Evolutionary conservation across 2,113 vertebrate genomes (phyloP).

Genomic region (Laticauda colubrina): DNA sequence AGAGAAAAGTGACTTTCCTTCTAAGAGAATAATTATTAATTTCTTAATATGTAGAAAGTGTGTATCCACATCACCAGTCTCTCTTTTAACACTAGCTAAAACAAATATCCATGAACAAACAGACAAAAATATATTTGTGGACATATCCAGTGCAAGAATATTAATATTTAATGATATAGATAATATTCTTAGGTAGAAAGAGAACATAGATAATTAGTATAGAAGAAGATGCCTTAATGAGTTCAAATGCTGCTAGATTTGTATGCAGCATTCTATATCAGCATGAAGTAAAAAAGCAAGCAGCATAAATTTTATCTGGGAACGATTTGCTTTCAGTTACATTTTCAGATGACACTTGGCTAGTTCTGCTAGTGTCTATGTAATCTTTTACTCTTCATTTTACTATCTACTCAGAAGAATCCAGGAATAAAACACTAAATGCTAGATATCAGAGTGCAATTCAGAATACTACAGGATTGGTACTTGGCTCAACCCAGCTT

Average conservation of each 20-base stretch:
- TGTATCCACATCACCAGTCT: neutral
- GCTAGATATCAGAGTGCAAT: conserved; percentile 57
- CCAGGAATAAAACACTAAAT: conserved; percentile 56
- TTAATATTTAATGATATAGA: conserved; percentile 1
- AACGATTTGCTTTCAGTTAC: conserved; percentile 45
- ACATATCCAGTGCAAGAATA: neutral
- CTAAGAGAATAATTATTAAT: neutral
- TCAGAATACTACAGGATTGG: neutral
- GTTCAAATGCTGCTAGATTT: conserved; percentile 19
- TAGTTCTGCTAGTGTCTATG: conserved; percentile 58
- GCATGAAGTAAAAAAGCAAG: conserved; percentile 41
- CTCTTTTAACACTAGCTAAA: neutral
- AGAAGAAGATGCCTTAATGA: conserved; percentile 4
- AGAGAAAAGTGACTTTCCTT: neutral
- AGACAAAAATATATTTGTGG: conserved; percentile 15
- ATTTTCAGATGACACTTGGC: conserved; percentile 54
- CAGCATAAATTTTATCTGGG: conserved; percentile 42
- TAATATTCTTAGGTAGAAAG: conserved; percentile 14
- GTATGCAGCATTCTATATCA: conserved; percentile 8
- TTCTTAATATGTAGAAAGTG: neutral
- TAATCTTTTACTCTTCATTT: conserved; percentile 51
- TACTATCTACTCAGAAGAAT: conserved; percentile 53
- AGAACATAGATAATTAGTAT: neutral
- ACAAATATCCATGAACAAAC: neutral
- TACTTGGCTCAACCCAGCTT: neutral